phyloP scores from a whole-genome alignment of 2,888 invertebrate species.

The Coleophora deauratella region DNA sequence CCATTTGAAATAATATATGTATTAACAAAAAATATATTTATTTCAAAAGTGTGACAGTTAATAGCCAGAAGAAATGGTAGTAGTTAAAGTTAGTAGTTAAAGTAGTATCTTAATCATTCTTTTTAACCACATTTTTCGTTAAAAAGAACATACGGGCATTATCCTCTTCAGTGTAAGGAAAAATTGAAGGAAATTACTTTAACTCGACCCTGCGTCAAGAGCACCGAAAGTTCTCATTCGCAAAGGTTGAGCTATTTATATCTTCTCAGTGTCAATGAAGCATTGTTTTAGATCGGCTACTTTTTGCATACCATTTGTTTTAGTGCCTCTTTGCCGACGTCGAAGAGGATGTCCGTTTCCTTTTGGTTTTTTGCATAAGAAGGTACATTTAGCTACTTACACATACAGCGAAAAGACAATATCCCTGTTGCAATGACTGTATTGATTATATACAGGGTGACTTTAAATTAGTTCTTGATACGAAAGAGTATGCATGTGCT shows the following conservation, averaged over 20 bases:
- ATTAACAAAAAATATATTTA: too few species aligned
- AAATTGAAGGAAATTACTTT: not conserved
- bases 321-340: constrained; percentile 12
- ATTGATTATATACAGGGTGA: too few species aligned
- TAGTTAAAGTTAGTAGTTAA: too few species aligned
- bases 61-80: too few species aligned
- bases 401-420: not conserved
- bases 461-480: too few species aligned
- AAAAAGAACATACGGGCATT: too few species aligned
- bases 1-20: too few species aligned
- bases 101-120: too few species aligned
- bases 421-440: too few species aligned
- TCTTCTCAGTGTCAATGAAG: constrained; percentile 29
- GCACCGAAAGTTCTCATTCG: not conserved
- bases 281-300: constrained; percentile 46
- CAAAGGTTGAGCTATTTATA: constrained; percentile 12
- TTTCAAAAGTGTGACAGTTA: too few species aligned
- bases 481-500: too few species aligned
- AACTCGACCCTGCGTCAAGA: constrained; percentile 6
- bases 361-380: constrained; percentile 45
- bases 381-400: not conserved
- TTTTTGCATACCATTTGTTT: constrained; percentile 44
- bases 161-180: not conserved
- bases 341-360: constrained; percentile 65
- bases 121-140: too few species aligned